Evolutionary conservation across 2,797 vertebrate species (phyloP).

Genomic region (Peromyscus melanophrys): DNA sequence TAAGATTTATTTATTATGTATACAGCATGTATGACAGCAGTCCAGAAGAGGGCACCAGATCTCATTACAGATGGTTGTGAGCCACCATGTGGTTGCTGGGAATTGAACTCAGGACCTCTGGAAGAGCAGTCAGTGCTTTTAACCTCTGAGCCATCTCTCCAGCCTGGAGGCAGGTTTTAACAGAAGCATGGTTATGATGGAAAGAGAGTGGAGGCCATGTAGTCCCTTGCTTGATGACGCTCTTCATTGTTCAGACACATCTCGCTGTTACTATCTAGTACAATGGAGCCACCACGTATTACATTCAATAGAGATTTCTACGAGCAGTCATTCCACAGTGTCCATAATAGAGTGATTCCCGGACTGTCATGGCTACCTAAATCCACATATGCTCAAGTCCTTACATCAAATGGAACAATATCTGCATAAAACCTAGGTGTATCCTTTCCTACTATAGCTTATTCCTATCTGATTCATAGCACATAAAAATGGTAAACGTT

Average conservation of each 20-base stretch:
- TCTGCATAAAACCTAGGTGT: neutral
- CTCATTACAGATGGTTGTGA: no score
- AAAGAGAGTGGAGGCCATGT: neutral
- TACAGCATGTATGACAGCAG: no score
- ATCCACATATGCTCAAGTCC: neutral
- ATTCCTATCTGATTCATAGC: neutral
- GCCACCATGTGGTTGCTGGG: no score
- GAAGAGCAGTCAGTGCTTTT: no score
- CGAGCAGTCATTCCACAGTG: neutral
- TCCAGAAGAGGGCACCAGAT: no score
- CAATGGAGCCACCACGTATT: neutral
- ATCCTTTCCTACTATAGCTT: neutral
- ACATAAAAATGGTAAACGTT: neutral
- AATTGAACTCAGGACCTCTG: no score
- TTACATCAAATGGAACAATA: neutral
- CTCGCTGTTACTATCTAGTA: neutral
- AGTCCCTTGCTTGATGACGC: neutral
- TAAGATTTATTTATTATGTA: no score
- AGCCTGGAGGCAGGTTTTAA: no score
- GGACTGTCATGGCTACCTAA: neutral
- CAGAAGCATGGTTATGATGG: neutral
- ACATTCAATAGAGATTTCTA: neutral
- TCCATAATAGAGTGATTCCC: neutral
- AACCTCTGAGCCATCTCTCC: no score
- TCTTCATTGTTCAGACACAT: rapidly evolving